phyloP scores from a whole-genome alignment of 2,888 invertebrate genomes.

The Cataglyphis livida region DNA sequence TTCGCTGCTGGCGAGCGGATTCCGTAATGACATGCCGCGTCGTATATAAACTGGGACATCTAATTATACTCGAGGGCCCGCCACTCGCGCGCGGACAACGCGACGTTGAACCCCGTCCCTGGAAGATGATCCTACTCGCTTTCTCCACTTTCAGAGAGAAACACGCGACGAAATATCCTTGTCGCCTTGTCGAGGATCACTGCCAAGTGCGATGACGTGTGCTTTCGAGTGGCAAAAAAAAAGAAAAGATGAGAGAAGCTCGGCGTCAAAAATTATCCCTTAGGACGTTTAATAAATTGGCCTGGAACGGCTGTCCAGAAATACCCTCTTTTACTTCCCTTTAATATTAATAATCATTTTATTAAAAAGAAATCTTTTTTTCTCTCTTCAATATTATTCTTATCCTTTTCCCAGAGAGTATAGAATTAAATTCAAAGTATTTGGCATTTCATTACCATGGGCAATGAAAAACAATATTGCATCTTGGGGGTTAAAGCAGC shows the following conservation, averaged over 20 bases:
- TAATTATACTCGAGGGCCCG: conserved; percentile 81
- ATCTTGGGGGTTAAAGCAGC: background rate
- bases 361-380: background rate
- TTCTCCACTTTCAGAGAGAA: background rate
- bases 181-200: conserved; percentile 24
- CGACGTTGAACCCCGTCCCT: conserved; percentile 68
- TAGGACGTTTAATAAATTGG: conserved; percentile 16
- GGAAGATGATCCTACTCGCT: conserved; percentile 57
- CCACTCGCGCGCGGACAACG: conserved; percentile 60
- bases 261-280: conserved; percentile 16
- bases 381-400: background rate
- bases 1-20: conserved; percentile 75
- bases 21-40: conserved; percentile 80
- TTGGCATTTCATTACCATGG: background rate
- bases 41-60: conserved; percentile 80
- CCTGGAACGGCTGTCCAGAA: background rate
- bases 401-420: background rate
- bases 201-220: conserved; percentile 16
- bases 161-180: conserved; percentile 10
- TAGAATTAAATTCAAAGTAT: background rate
- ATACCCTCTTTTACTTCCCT: background rate
- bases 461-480: conserved; percentile 1
- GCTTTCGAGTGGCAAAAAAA: conserved; percentile 30
- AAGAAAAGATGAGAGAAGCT: conserved; percentile 5
- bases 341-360: background rate